Base-by-base conservation (phyloP, 2,113 vertebrate genomes). In the Lepisosteus oculatus region DNA sequence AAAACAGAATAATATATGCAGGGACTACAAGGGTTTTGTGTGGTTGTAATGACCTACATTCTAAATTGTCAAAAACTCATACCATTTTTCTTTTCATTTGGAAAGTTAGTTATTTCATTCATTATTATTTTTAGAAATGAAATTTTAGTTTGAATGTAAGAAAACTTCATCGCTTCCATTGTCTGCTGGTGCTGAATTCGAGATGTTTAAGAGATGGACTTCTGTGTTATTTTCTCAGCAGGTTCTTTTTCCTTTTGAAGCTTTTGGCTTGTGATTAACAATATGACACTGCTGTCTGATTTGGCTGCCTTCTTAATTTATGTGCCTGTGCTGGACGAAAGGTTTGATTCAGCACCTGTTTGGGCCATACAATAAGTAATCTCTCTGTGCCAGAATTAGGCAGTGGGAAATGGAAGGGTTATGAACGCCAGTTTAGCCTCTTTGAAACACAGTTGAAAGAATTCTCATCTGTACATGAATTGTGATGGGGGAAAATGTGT, bases 331-430 rank as follows among this genome's bases (percentile, higher is more conserved):
- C 77, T 75, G 79, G 77, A 81, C 82, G 77, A 73, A 65, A 57
- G 75, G 74, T 78, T 79, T 70, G 75, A 73, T 75, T 77, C 81
- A 72, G 83, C 88, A 90, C 89, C 89, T 92, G 89, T 88, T 89
- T 76, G 43, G 63, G 76, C 67, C 65, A 75, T 51, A 79, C 80
- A 83, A 81, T 80, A 72, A 84, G 71, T 47, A 51, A 66, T 66
- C 84, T 78, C 72, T 81, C 80, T 71, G 74, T 71, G 82, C 76
- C 78, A 67, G 65, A 62, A 57, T 72, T 43, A 56, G 68, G 75
- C 44, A 54, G 54, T 17, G 69, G 69, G 78, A 77, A 73, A 79
- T 79, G 65, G 68, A 45, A 65, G 79, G 80, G 72, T 57, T 67
- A 72, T 61, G 55, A 72, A 63, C 79, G 82, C 84, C 80, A 81